Percentiles rank a stretch among this genome's conserved stretches.
Conservation (phyloP, 2,797 vertebrate genomes). For the Periparus ater region DNA sequence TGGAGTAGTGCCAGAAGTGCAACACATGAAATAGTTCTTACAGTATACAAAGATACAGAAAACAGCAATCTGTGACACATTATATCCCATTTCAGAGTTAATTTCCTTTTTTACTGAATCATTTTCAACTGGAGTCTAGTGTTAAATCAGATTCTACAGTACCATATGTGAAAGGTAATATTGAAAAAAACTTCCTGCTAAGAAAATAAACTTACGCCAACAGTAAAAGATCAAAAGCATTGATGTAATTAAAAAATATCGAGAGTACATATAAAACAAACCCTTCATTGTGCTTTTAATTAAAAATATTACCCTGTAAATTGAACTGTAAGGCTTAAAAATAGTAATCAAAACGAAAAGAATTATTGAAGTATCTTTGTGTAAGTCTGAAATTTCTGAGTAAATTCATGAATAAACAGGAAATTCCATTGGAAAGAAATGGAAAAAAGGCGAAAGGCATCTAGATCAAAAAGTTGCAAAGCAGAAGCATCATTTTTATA, state of each 20-base stretch:
- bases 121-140: neutral
- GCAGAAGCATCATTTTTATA: neutral
- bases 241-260: neutral
- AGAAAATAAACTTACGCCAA: neutral
- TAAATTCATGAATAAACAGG: neutral
- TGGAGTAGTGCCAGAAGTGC: neutral
- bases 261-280: neutral
- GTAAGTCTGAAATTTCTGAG: neutral
- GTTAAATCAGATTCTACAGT: neutral
- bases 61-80: neutral
- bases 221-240: conserved; percentile 24
- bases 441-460: neutral
- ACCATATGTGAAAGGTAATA: neutral
- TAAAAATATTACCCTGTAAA: conserved; percentile 30
- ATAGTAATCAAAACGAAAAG: neutral
- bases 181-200: neutral
- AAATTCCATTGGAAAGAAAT: neutral
- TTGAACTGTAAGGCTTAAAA: conserved; percentile 20
- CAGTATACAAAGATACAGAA: neutral
- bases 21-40: neutral
- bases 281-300: neutral
- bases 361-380: neutral
- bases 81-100: neutral
- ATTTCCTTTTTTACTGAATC: neutral
- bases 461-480: neutral